These are phyloP conservation scores for Balanococcus diminutus DNA, from an alignment of 2,888 invertebrate species.

Conservation along the genomic window DNA sequence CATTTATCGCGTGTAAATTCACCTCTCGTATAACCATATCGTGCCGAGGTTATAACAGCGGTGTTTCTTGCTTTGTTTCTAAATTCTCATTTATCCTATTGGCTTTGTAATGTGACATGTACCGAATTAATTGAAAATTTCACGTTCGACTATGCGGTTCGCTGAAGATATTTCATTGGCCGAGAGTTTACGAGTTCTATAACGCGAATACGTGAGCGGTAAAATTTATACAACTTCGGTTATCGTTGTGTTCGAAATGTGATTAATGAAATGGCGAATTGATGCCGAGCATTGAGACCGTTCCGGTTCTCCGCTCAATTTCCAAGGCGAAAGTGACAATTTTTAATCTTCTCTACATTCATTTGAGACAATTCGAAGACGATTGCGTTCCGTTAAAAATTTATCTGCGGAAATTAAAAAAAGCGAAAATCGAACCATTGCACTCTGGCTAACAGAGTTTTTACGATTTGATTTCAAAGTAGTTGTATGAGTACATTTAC, in stretches of 20 bases:
- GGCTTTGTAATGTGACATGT: constrained; percentile 16
- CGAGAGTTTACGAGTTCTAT: neutral
- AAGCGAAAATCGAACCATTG: too few species aligned
- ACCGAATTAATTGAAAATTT: constrained; percentile 29
- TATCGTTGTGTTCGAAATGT: neutral
- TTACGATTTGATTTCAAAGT: too few species aligned
- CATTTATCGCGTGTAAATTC: neutral
- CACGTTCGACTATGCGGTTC: neutral
- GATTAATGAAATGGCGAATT: constrained; percentile 3
- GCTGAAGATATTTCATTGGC: neutral
- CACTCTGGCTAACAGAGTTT: too few species aligned
- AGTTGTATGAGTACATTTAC: too few species aligned
- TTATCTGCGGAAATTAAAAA: too few species aligned
- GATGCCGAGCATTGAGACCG: too few species aligned
- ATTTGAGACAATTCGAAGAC: too few species aligned
- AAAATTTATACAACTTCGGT: neutral
- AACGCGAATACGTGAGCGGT: neutral
- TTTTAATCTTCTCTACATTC: too few species aligned
- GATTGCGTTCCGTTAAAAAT: too few species aligned
- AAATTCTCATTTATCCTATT: constrained; percentile 18
- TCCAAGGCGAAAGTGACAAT: too few species aligned
- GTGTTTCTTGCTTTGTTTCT: neutral
- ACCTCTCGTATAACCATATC: neutral
- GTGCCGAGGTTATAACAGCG: neutral
- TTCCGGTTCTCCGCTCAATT: too few species aligned